These are phyloP conservation scores for Gymnogyps californianus DNA, from an alignment of 2,113 vertebrate genomes.

Conservation along the genomic window DNA sequence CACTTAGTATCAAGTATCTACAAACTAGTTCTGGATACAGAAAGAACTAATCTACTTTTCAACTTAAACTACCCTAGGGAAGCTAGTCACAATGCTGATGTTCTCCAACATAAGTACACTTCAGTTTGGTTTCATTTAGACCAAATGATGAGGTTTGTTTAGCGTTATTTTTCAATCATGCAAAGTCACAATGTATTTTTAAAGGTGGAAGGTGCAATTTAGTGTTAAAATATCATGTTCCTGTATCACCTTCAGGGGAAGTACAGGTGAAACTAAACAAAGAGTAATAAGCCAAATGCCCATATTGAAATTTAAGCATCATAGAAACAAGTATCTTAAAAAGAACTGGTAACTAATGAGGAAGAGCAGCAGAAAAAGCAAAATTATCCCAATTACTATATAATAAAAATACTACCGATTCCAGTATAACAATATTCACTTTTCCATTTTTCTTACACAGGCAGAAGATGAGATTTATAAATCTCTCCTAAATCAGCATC, in stretches of 20 bases:
- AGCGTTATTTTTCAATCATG: not conserved
- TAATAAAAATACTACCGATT: not conserved
- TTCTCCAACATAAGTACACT: not conserved
- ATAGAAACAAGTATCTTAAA: not conserved
- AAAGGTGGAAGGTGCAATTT: not conserved
- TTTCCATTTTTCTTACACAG: not conserved
- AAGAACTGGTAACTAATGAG: not conserved
- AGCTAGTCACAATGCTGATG: not conserved
- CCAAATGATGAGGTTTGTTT: not conserved
- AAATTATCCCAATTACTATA: not conserved
- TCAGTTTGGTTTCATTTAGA: not conserved
- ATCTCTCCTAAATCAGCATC: not conserved
- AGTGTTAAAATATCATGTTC: not conserved
- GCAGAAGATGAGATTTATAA: not conserved
- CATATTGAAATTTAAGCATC: not conserved
- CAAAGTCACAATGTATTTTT: not conserved
- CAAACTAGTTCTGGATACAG: not conserved
- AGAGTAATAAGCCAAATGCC: not conserved
- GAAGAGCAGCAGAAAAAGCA: not conserved
- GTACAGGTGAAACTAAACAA: not conserved
- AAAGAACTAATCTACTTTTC: not conserved
- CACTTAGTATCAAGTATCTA: not conserved
- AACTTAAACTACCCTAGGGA: not conserved
- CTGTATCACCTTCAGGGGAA: not conserved
- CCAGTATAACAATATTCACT: not conserved